Evolutionary conservation across 1,140 invertebrate species (phyloP).

Genomic region (Trialeurodes vaporariorum): DNA sequence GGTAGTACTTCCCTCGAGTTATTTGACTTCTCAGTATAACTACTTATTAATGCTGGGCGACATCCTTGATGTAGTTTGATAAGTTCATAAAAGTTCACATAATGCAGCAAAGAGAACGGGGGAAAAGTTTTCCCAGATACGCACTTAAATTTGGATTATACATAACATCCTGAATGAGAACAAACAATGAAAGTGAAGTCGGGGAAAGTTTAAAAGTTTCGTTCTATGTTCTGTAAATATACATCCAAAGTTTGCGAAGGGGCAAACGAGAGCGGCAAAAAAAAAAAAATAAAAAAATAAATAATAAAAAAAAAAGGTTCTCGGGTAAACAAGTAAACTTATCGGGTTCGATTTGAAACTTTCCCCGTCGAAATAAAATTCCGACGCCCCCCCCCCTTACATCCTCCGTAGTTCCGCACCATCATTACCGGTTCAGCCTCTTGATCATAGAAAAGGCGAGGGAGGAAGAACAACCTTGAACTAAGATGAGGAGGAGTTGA

Average conservation of each 20-base stretch:
- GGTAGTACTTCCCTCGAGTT: no score
- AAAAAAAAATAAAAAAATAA: no score
- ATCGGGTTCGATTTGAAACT: neutral
- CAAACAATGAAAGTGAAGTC: neutral
- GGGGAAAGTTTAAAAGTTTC: neutral
- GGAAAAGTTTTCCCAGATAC: neutral
- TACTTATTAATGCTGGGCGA: no score
- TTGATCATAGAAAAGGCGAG: no score
- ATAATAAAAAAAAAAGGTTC: no score
- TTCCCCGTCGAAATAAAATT: no score
- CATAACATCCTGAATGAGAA: neutral
- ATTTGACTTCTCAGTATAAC: no score
- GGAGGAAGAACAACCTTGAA: no score
- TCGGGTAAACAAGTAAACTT: neutral
- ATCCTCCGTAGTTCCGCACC: no score
- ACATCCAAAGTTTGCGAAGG: neutral
- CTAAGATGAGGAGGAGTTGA: no score
- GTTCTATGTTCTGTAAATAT: neutral
- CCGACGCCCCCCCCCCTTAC: no score
- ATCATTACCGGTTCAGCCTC: no score
- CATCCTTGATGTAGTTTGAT: neutral
- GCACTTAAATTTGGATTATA: neutral
- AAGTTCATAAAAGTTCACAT: neutral
- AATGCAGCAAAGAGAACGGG: neutral
- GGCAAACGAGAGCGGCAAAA: neutral